Conservation (phyloP, 1,140 invertebrate genomes). For the Radopholus similis region DNA sequence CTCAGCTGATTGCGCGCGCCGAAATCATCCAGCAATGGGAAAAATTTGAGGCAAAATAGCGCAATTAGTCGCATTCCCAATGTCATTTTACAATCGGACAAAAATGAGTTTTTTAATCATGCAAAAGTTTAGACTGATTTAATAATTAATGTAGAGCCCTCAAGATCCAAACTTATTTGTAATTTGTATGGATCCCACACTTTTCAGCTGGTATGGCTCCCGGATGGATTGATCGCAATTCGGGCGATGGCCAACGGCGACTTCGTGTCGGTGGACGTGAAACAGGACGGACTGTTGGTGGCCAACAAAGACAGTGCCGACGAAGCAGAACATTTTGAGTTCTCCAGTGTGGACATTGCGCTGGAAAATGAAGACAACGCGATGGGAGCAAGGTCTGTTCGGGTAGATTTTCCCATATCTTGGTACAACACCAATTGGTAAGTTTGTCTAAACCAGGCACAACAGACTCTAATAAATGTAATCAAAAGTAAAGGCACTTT, state of each 20-base stretch:
- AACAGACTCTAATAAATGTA: no score
- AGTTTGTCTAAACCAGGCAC: no score
- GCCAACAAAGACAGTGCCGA: neutral
- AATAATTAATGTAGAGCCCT: no score
- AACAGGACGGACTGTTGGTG: neutral
- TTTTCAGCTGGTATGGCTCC: no score
- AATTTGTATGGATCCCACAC: no score
- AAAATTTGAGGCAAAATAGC: no score
- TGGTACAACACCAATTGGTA: no score
- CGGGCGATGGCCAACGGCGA: neutral
- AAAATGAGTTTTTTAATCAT: neutral
- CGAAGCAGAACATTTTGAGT: neutral
- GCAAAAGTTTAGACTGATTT: neutral
- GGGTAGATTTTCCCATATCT: neutral
- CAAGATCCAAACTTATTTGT: no score
- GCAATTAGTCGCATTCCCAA: no score
- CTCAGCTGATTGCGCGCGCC: neutral
- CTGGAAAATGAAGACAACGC: neutral
- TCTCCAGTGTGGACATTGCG: neutral
- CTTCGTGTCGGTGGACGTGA: neutral
- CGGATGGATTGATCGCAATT: no score
- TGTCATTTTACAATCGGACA: conserved; percentile 2
- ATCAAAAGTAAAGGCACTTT: no score
- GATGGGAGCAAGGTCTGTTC: neutral
- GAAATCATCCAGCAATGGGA: no score